Conservation (phyloP, 2,797 vertebrate genomes). For the Pyrocephalus nanus region DNA sequence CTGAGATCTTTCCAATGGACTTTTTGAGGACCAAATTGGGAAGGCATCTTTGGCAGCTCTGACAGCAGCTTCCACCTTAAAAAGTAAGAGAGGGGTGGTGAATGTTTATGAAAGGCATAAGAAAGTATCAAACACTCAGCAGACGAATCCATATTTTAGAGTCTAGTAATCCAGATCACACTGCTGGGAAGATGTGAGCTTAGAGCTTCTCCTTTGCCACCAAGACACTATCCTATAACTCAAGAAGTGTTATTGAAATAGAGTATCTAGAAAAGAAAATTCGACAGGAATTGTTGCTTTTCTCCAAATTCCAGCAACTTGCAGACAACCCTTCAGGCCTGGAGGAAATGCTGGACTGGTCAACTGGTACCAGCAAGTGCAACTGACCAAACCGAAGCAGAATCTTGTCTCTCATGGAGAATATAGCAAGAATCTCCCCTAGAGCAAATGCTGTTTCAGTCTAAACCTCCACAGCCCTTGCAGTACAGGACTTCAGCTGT, state of each 20-base stretch:
- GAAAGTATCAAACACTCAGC: not conserved
- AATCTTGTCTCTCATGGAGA: not conserved
- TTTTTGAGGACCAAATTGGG: slow-evolving; percentile 86
- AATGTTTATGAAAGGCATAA: not conserved
- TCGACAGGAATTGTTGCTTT: not conserved
- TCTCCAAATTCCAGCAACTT: not conserved
- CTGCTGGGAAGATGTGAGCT: not conserved
- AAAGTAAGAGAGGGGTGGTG: not conserved
- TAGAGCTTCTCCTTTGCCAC: not conserved
- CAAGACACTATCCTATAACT: not conserved
- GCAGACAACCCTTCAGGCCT: not conserved
- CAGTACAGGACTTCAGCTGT: not conserved
- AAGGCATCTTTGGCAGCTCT: slow-evolving; percentile 88
- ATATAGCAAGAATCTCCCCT: not conserved
- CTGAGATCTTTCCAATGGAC: slow-evolving; percentile 82
- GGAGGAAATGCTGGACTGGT: not conserved
- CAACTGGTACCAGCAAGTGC: not conserved
- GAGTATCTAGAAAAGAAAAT: not conserved
- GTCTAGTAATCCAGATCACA: not conserved
- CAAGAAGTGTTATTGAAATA: not conserved
- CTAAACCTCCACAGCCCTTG: not conserved
- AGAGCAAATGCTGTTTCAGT: not conserved
- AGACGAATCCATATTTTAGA: not conserved
- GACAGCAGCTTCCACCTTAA: slow-evolving; percentile 89
- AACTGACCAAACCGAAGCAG: not conserved